Base-by-base conservation (phyloP, 2,797 vertebrate genomes). In the Xerus rutilus region DNA sequence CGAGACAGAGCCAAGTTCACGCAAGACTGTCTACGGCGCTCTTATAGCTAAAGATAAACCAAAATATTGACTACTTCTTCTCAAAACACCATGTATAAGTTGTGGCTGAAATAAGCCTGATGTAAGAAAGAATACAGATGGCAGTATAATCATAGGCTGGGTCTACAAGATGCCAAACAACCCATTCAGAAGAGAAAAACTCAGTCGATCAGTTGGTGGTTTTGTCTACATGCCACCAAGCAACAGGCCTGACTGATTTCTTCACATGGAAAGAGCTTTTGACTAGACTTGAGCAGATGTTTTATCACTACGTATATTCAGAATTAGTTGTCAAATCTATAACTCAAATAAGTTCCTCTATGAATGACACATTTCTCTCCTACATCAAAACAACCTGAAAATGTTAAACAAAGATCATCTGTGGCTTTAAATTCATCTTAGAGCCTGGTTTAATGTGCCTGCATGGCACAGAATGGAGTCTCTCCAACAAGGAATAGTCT, bases 1-100 rank as follows among this genome's bases (percentile, higher is more conserved):
- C 70, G 86, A 97, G 84, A 86, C 96, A 95, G 96, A 97, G 97
- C 97, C 95, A 97, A 97, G 95, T 96, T 87, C 70, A 96, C 32
- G 91, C 89, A 97, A 97, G 76, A 30, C 89, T 97, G 92, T 90
- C 88, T 96, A 94, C 78, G 76, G 96, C 76, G 65, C 93, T 96
- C 96, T 32, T 70, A 95, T n/a, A 96, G 81, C 92, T 97, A 76
- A 92, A 98, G 97, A 94, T 92, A 81, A 98, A 98, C 87, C 95
- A 97, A 98, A 98, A 97, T 97, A 97, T 97, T 85, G 98, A 96
- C 94, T 98, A 95, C 73, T 86, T 97, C 91, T 59, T 94, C 96
- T 85, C 94, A 85, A 95, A 97, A 97, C 83, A 89, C 25, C 86
- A 95, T 70, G 76, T 79, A 96, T 91, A 98, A 97, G 96, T 86